Percentiles rank a stretch among this genome's conserved stretches.
Evolutionary conservation across 2,797 vertebrate species (phyloP).

Genomic region (Decapterus maruadsi): DNA sequence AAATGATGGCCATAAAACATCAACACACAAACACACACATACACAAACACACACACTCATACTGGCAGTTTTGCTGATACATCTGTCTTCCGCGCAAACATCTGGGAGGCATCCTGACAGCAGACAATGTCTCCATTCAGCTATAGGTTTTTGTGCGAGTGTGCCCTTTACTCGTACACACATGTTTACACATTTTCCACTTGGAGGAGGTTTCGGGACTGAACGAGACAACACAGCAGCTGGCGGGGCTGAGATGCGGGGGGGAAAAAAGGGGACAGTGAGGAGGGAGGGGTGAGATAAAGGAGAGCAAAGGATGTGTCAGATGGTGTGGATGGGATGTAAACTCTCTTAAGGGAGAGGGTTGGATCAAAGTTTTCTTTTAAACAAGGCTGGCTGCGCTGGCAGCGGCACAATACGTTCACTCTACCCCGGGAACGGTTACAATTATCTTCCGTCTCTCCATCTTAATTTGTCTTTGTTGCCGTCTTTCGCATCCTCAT

Average conservation of each 20-base stretch:
- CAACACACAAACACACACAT: neutral
- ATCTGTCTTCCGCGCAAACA: slow-evolving; percentile 46
- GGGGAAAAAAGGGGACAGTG: slow-evolving; percentile 12
- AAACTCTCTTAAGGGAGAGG: slow-evolving; percentile 34
- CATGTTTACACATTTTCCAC: slow-evolving; percentile 27
- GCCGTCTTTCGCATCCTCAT: neutral
- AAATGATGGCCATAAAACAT: slow-evolving; percentile 4
- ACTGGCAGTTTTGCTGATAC: slow-evolving; percentile 28
- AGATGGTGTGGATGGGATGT: slow-evolving; percentile 25
- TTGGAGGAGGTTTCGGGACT: slow-evolving; percentile 26
- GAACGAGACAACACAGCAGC: slow-evolving; percentile 18
- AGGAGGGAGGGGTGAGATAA: slow-evolving; percentile 6
- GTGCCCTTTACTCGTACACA: neutral
- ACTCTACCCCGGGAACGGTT: slow-evolving; percentile 40
- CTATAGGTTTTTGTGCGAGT: slow-evolving; percentile 9
- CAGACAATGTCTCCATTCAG: slow-evolving; percentile 43
- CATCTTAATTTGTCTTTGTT: slow-evolving; percentile 28
- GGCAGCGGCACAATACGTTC: slow-evolving; percentile 21
- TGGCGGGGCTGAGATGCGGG: slow-evolving; percentile 4
- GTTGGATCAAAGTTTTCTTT: slow-evolving; percentile 48
- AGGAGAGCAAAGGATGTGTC: slow-evolving; percentile 27
- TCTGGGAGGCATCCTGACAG: slow-evolving; percentile 28
- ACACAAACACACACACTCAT: slow-evolving; percentile 1
- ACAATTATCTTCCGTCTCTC: neutral
- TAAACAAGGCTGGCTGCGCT: slow-evolving; percentile 14